Evolutionary conservation across 2,888 invertebrate species (phyloP).

Genomic region (Synergus itoensis): DNA sequence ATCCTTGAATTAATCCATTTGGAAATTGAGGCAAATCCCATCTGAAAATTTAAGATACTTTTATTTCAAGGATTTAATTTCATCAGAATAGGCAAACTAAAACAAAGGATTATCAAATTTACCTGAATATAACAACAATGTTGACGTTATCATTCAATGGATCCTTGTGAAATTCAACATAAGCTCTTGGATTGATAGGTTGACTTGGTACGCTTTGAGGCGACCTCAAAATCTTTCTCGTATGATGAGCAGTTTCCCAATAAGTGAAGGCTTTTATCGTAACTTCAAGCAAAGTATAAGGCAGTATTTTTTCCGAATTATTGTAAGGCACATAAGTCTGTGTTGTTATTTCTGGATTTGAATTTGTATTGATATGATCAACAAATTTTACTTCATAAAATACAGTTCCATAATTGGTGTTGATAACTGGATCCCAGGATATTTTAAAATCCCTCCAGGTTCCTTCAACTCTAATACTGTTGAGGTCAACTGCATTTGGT

Average conservation of each 20-base stretch:
- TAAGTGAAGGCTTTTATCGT: slow-evolving; percentile 90
- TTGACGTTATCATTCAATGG: slow-evolving; percentile 71
- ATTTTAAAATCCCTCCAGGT: slow-evolving; percentile 90
- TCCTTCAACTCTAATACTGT: slow-evolving; percentile 86
- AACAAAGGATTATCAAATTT: slow-evolving; percentile 40
- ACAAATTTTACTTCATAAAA: slow-evolving; percentile 89
- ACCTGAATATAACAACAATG: slow-evolving; percentile 70
- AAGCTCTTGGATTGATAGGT: slow-evolving; percentile 87
- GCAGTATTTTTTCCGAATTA: slow-evolving; percentile 80
- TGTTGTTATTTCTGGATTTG: slow-evolving; percentile 74
- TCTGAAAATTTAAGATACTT: slow-evolving; percentile 78
- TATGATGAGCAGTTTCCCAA: slow-evolving; percentile 88
- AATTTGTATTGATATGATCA: slow-evolving; percentile 82
- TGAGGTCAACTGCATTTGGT: slow-evolving; percentile 85
- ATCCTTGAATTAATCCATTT: slow-evolving; percentile 88
- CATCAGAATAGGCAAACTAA: slow-evolving; percentile 57
- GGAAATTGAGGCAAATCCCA: slow-evolving; percentile 88
- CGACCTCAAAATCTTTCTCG: slow-evolving; percentile 83
- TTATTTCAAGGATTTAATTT: slow-evolving; percentile 14
- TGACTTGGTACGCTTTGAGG: slow-evolving; percentile 90
- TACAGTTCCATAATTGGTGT: slow-evolving; percentile 89
- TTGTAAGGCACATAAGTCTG: slow-evolving; percentile 71
- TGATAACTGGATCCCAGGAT: slow-evolving; percentile 87
- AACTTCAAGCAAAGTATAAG: slow-evolving; percentile 86
- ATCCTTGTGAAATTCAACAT: slow-evolving; percentile 81